Percentiles rank a stretch among this genome's conserved stretches.
These are phyloP conservation scores for Polyommatus icarus DNA, from an alignment of 2,888 invertebrate species.

Conservation along the genomic window DNA sequence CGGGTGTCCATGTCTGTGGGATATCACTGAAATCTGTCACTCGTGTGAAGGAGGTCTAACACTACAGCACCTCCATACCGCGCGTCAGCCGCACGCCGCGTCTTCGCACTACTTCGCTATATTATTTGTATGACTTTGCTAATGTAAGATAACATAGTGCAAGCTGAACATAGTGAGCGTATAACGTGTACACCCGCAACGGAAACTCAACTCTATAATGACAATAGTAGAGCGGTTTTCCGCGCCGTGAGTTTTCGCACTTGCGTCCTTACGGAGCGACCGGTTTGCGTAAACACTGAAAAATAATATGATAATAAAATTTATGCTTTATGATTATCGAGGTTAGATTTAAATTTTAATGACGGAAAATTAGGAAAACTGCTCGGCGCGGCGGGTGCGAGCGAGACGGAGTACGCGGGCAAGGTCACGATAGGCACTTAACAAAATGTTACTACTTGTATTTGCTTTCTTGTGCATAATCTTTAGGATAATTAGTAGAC, in stretches of 20 bases:
- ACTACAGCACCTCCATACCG: conserved; percentile 10
- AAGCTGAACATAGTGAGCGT: conserved; percentile 36
- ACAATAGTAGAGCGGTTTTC: neutral
- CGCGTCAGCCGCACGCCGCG: conserved; percentile 40
- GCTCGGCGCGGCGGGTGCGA: conserved; percentile 57
- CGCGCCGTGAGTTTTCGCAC: neutral
- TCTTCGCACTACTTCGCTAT: conserved; percentile 51
- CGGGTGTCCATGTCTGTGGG: neutral
- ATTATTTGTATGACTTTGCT: conserved; percentile 74
- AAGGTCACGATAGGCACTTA: conserved; percentile 68
- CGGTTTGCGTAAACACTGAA: conserved; percentile 58
- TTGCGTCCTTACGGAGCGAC: neutral
- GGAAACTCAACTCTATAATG: conserved; percentile 43
- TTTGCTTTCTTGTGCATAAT: conserved; percentile 34
- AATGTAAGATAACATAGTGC: conserved; percentile 69
- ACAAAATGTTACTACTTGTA: conserved; percentile 42
- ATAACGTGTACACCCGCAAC: neutral
- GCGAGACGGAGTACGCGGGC: conserved; percentile 52
- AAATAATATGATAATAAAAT: conserved; percentile 48
- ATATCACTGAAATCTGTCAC: neutral
- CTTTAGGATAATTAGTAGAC: conserved; percentile 27
- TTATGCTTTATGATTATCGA: conserved; percentile 44
- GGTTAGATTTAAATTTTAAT: conserved; percentile 50
- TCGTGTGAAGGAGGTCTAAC: conserved; percentile 4
- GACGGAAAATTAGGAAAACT: conserved; percentile 60